Conservation (phyloP, 2,113 vertebrate genomes). For the Genyomyrus donnyi region DNA sequence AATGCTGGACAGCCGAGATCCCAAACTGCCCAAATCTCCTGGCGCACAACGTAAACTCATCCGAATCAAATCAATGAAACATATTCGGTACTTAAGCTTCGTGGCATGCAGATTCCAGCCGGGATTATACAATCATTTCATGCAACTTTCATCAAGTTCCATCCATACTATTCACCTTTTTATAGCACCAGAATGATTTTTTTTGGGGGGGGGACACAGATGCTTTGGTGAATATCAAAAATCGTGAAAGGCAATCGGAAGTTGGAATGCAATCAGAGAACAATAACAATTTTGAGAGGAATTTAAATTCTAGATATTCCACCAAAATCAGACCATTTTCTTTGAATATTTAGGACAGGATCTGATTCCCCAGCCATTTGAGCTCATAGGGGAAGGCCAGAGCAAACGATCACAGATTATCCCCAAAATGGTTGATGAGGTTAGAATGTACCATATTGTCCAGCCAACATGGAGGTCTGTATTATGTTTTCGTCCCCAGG, state of each 20-base stretch:
- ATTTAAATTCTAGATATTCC: neutral
- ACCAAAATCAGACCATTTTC: neutral
- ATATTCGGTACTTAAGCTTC: neutral
- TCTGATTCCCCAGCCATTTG: neutral
- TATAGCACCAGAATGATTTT: neutral
- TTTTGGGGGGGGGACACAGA: neutral
- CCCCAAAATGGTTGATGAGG: neutral
- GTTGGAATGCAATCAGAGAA: neutral
- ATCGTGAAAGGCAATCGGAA: neutral
- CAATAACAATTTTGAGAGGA: neutral
- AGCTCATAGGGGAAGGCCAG: neutral
- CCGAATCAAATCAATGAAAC: neutral
- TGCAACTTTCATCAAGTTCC: neutral
- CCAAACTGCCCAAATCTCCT: neutral
- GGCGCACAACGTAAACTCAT: neutral
- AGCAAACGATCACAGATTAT: neutral
- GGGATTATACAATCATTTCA: neutral
- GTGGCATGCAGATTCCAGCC: neutral
- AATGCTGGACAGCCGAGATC: neutral
- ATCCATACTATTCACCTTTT: neutral
- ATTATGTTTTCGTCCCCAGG: slow-evolving; percentile 50
- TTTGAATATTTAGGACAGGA: neutral
- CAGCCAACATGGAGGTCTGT: neutral
- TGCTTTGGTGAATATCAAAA: neutral
- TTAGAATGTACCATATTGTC: neutral